Percentiles rank a stretch among this genome's conserved stretches.
phyloP scores from a whole-genome alignment of 2,797 vertebrate genomes.

The Takifugu ocellatus region DNA sequence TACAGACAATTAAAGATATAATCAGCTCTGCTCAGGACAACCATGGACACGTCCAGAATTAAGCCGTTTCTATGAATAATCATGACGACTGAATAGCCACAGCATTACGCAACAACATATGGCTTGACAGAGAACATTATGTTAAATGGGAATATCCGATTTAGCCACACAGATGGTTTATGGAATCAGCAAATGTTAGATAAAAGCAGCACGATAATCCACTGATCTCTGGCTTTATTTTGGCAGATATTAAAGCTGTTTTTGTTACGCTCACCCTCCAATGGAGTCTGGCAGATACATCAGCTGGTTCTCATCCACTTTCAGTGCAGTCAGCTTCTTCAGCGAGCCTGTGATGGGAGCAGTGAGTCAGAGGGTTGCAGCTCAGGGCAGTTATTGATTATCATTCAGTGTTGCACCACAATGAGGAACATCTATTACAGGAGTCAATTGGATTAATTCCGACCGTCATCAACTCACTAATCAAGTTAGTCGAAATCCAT shows the following conservation, averaged over 20 bases:
- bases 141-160: slow-evolving; percentile 31
- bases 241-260: slow-evolving; percentile 12
- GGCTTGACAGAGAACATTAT: not conserved
- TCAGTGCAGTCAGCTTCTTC: slow-evolving; percentile 92
- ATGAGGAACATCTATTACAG: slow-evolving; percentile 37
- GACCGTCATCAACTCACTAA: slow-evolving; percentile 35
- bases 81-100: slow-evolving; percentile 5
- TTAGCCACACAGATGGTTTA: slow-evolving; percentile 32
- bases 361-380: slow-evolving; percentile 22
- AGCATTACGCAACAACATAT: slow-evolving; percentile 14
- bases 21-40: slow-evolving; percentile 19
- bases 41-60: not conserved
- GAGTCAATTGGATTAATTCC: slow-evolving; percentile 40
- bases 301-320: slow-evolving; percentile 98
- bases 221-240: slow-evolving; percentile 30
- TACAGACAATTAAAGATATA: not conserved
- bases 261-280: slow-evolving; percentile 83
- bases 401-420: slow-evolving; percentile 23
- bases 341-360: slow-evolving; percentile 80
- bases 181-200: slow-evolving; percentile 16
- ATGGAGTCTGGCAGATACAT: slow-evolving; percentile 93
- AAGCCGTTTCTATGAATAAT: slow-evolving; percentile 11
- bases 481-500: slow-evolving; percentile 16
- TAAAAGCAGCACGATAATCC: slow-evolving; percentile 37
- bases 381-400: slow-evolving; percentile 40